Evolutionary conservation across 2,113 vertebrate genomes (phyloP), one percentile per base, ranked within the genome.

Genomic region (Nycticryphes semicollaris): DNA sequence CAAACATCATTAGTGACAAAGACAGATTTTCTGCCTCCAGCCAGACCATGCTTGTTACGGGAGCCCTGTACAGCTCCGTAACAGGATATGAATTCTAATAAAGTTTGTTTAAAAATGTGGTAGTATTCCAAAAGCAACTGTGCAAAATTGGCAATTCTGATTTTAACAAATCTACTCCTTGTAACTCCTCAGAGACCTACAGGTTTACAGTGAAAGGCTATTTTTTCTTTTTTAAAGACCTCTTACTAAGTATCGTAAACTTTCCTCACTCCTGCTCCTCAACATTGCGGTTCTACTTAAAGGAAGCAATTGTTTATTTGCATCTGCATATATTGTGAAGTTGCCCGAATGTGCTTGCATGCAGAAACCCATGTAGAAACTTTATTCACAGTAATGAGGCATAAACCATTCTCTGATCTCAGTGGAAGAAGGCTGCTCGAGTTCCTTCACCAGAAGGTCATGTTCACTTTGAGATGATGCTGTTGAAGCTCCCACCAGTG

Each of bases 1-100:
- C 92, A 96, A 96, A 96, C 90, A 97, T 93, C 62, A 91, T 95
- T 96, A 96, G 84, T 68, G 89, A 96, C 96, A 96, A 94, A 96
- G 96, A 91, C 90, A 96, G 86, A 97, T 96, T 94, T 84, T 88
- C 81, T 96, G 95, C 92, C 93, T 96, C 43, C 79, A 96, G 93
- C 59, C 82, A 96, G 75, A 89, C 82, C 83, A 15, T 54, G 62
- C 84, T 95, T 95, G 84, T 94, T 96, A 96, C 87, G 80, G 74
- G 84, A 96, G 62, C 35, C 73, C 84, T 62, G 69, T 90, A 70
- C 88, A 64, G 91, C 56, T 96, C 73, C 56, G 64, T 84, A 80
- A 72, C 57, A 50, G 63, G 69, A 80, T 93, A 92, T 90, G 90
- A 96, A 97, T 96, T 96, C 91, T 96, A 95, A 96, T 94, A 96